Conservation (phyloP, 2,797 vertebrate species). For the Anisognathus igniventris region DNA sequence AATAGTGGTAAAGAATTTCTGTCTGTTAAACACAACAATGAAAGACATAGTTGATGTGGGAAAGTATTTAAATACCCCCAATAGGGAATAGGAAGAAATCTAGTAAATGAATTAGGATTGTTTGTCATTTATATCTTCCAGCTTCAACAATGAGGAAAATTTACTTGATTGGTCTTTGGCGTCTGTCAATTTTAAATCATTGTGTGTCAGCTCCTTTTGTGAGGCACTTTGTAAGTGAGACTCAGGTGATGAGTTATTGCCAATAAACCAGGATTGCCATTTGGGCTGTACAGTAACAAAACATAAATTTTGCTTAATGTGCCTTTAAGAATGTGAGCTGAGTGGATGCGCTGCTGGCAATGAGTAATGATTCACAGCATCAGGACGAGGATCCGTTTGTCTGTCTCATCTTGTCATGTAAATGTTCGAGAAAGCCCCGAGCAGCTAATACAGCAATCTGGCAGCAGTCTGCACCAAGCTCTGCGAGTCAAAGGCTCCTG, state of each 20-base stretch:
- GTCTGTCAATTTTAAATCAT: not conserved
- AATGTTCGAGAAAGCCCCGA: not conserved
- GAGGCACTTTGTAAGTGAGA: not conserved
- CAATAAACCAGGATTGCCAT: not conserved
- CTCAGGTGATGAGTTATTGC: not conserved
- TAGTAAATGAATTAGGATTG: not conserved
- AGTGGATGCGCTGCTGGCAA: not conserved
- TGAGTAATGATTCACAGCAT: not conserved
- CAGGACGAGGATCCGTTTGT: not conserved
- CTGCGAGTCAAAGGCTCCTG: not conserved
- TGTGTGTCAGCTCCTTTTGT: not conserved
- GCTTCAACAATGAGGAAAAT: not conserved
- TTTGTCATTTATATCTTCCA: not conserved
- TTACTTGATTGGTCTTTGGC: not conserved
- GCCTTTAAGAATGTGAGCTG: conserved; percentile 7
- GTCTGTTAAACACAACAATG: not conserved
- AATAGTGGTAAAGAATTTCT: not conserved
- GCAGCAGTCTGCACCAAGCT: not conserved
- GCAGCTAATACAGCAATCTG: not conserved
- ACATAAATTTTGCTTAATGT: not conserved
- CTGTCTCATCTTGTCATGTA: conserved; percentile 18
- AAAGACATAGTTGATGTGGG: not conserved
- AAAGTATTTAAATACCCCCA: not conserved
- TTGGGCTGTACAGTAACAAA: conserved; percentile 6
- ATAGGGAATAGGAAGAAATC: not conserved